phyloP scores from a whole-genome alignment of 2,888 invertebrate genomes.

The Lottia scabra region DNA sequence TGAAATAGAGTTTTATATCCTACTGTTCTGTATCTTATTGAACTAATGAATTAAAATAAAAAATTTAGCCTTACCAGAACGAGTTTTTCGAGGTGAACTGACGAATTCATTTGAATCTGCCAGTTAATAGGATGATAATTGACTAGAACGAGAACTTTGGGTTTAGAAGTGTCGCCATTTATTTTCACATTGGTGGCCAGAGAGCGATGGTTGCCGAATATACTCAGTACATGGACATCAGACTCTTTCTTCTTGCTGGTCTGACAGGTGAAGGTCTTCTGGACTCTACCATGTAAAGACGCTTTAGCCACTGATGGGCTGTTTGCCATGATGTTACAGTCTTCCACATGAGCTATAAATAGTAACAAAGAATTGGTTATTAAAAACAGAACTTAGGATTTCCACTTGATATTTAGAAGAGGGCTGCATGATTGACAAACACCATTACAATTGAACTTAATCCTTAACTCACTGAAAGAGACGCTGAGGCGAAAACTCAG shows the following conservation, averaged over 20 bases:
- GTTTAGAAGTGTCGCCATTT: constrained; percentile 2
- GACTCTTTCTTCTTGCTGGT: neutral
- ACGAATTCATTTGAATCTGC: constrained; percentile 10
- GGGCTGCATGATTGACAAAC: too few relatives aligned
- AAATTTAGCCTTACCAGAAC: constrained; percentile 19
- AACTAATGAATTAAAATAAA: too few relatives aligned
- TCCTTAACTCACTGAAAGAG: too few relatives aligned
- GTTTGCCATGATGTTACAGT: constrained; percentile 12
- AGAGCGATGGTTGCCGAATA: constrained; percentile 29
- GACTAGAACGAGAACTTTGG: constrained; percentile 20
- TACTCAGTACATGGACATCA: constrained; percentile 24
- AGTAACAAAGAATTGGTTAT: neutral
- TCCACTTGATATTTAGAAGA: too few relatives aligned
- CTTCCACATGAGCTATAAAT: constrained; percentile 12
- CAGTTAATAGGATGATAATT: constrained; percentile 27
- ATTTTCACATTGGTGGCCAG: constrained; percentile 21
- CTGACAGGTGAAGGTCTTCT: constrained; percentile 14
- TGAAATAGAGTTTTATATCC: too few relatives aligned
- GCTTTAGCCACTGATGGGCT: neutral
- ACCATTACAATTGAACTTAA: too few relatives aligned
- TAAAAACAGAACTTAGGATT: neutral
- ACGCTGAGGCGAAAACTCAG: too few relatives aligned
- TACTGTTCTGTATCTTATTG: too few relatives aligned
- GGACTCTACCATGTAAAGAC: constrained; percentile 6
- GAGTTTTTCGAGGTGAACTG: constrained; percentile 10